Evolutionary conservation across 2,888 invertebrate species (phyloP).

Genomic region (Resseliella maxima): DNA sequence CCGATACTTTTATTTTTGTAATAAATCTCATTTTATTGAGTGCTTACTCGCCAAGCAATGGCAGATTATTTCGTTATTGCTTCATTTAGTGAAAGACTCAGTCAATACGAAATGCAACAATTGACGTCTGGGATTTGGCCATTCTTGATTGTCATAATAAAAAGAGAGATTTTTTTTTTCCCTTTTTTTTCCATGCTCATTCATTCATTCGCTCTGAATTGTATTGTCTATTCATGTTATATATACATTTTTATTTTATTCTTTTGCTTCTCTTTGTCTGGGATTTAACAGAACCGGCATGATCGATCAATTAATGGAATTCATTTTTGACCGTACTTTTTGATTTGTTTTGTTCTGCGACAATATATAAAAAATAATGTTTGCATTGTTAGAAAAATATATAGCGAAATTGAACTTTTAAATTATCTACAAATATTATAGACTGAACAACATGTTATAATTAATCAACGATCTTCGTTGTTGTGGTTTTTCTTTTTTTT

Average conservation of each 20-base stretch:
- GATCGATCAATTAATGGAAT: neutral
- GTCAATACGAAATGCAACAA: too few relatives aligned
- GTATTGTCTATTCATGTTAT: too few relatives aligned
- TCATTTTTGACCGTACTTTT: neutral
- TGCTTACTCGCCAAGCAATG: neutral
- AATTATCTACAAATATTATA: neutral
- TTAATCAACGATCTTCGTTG: slow-evolving; percentile 25
- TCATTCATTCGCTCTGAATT: neutral
- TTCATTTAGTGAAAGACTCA: neutral
- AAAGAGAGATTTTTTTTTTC: neutral
- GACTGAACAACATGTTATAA: neutral
- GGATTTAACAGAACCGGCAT: neutral
- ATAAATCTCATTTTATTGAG: slow-evolving; percentile 38
- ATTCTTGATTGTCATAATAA: slow-evolving; percentile 7
- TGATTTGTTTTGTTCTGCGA: neutral
- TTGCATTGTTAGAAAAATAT: too few relatives aligned
- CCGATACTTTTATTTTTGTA: neutral
- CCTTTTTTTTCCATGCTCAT: too few relatives aligned
- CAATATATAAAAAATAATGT: neutral
- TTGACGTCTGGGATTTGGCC: neutral
- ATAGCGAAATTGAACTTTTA: neutral
- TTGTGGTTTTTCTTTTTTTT: neutral
- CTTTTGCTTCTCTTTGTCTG: too few relatives aligned
- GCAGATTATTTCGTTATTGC: slow-evolving; percentile 15
- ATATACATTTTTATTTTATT: too few relatives aligned